These are phyloP conservation scores for Drosophila elegans DNA, from an alignment of 1,140 invertebrate genomes.

Conservation along the genomic window DNA sequence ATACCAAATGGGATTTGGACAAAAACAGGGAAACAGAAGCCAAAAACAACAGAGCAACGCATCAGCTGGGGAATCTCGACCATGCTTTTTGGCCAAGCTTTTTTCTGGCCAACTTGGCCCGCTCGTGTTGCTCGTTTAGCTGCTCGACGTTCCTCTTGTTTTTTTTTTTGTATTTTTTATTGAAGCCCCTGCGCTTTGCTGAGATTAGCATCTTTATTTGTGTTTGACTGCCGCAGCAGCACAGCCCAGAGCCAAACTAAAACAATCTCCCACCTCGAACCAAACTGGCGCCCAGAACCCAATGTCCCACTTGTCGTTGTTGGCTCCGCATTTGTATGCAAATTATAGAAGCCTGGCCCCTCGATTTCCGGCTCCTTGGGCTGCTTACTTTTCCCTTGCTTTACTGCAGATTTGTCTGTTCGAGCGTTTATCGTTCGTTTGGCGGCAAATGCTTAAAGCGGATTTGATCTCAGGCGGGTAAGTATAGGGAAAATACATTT, in stretches of 20 bases:
- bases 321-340: slow-evolving; percentile 77
- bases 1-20: slow-evolving; percentile 67
- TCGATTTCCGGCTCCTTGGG: slow-evolving; percentile 39
- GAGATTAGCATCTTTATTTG: slow-evolving; percentile 84
- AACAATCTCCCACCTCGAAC: slow-evolving; percentile 42
- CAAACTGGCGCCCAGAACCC: slow-evolving; percentile 38
- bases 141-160: slow-evolving; percentile 46
- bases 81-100: slow-evolving; percentile 34
- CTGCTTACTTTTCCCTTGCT: slow-evolving; percentile 38
- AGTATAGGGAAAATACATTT: slow-evolving; percentile 19
- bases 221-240: slow-evolving; percentile 77
- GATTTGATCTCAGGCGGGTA: slow-evolving; percentile 44
- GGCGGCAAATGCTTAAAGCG: slow-evolving; percentile 60
- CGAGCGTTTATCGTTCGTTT: slow-evolving; percentile 68
- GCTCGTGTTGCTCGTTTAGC: slow-evolving; percentile 61
- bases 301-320: slow-evolving; percentile 53
- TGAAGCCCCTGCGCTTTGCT: slow-evolving; percentile 62
- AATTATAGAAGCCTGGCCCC: slow-evolving; percentile 78
- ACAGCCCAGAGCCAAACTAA: slow-evolving; percentile 45
- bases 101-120: slow-evolving; percentile 41
- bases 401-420: slow-evolving; percentile 72
- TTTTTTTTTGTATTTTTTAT: slow-evolving; percentile 24
- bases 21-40: slow-evolving; percentile 30
- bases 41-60: slow-evolving; percentile 39
- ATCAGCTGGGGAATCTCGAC: slow-evolving; percentile 57